Percentiles rank a stretch among this genome's conserved stretches.
Conservation (phyloP, 2,888 invertebrate genomes). For the Neria commutata region DNA sequence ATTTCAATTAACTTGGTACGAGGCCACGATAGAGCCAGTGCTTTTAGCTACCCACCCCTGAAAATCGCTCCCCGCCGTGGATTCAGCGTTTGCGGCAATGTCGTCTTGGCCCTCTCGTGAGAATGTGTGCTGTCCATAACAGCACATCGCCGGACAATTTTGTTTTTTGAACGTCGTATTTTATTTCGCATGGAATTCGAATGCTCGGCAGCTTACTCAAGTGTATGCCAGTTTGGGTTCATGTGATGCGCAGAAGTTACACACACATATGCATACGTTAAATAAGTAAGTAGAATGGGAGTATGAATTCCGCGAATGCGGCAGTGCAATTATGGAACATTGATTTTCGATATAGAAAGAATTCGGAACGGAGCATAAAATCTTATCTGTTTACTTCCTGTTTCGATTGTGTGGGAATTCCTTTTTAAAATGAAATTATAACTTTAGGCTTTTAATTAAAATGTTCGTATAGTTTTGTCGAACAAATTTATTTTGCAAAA, state of each 20-base stretch:
- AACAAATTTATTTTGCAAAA: too few species aligned
- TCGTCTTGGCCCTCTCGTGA: conserved; percentile 8
- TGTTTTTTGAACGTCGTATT: conserved; percentile 18
- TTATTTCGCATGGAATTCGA: not conserved
- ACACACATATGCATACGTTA: not conserved
- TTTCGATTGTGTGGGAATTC: too few species aligned
- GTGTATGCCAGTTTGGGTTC: not conserved
- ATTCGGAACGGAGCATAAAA: too few species aligned
- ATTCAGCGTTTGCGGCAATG: conserved; percentile 7
- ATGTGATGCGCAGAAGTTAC: not conserved
- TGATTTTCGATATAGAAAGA: conserved; percentile 19
- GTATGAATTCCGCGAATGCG: conserved; percentile 5
- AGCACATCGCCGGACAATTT: conserved; percentile 14
- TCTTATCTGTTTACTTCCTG: too few species aligned
- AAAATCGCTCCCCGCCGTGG: not conserved
- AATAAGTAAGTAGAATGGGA: not conserved
- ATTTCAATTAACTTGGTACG: conserved; percentile 2
- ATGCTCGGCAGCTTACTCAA: conserved; percentile 7
- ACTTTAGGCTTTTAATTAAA: too few species aligned
- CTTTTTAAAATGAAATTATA: too few species aligned
- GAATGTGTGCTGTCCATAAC: conserved; percentile 10
- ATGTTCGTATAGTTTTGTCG: too few species aligned
- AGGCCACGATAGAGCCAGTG: too few species aligned
- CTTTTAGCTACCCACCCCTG: too few species aligned
- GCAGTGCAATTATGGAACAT: conserved; percentile 14